phyloP scores from a whole-genome alignment of 2,888 invertebrate genomes.

The Sipha maydis region DNA sequence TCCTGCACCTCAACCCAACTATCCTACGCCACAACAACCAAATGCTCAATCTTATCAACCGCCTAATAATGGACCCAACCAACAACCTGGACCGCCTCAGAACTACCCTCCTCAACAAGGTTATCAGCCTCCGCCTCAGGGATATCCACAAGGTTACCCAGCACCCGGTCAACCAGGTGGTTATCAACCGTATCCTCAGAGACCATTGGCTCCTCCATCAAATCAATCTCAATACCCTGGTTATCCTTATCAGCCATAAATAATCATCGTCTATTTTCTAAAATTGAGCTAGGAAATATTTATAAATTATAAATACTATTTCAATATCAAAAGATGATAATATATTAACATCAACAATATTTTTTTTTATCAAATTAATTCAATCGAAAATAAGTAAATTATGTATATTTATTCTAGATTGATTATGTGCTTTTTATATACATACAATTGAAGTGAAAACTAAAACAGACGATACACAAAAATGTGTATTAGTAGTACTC shows the following conservation, averaged over 20 bases:
- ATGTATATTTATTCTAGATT: no score
- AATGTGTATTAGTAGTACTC: no score
- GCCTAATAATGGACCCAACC: slow-evolving; percentile 71
- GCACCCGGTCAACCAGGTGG: slow-evolving; percentile 66
- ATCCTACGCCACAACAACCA: slow-evolving; percentile 73
- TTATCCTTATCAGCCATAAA: slow-evolving; percentile 83
- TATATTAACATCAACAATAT: no score
- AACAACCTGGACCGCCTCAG: slow-evolving; percentile 73
- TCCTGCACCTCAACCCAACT: slow-evolving; percentile 68
- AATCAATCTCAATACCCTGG: slow-evolving; percentile 75
- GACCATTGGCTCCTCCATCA: slow-evolving; percentile 76
- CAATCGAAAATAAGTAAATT: no score
- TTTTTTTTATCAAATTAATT: no score
- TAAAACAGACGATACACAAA: no score
- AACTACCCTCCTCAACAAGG: slow-evolving; percentile 74
- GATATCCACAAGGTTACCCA: slow-evolving; percentile 67
- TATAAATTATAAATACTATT: no score
- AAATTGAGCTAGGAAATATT: no score
- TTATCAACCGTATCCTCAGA: slow-evolving; percentile 74
- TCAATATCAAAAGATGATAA: no score
- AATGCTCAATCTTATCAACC: slow-evolving; percentile 74
- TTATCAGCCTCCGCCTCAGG: slow-evolving; percentile 69
- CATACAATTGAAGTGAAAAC: no score
- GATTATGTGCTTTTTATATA: no score
- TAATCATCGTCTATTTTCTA: no score